Evolutionary conservation across 2,888 invertebrate genomes (phyloP).

Genomic region (Stomorhina lunata): DNA sequence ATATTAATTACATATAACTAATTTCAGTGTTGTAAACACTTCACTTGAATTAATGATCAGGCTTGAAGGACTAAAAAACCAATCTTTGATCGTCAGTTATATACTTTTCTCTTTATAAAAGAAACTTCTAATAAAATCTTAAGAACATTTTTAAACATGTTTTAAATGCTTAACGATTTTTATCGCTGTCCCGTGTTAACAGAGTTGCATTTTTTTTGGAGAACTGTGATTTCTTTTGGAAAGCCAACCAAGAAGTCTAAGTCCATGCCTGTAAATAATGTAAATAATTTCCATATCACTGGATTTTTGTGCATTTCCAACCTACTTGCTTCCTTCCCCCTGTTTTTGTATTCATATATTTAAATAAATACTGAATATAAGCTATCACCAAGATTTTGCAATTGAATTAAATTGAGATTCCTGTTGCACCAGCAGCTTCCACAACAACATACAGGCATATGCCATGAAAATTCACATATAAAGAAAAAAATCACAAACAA

Average conservation of each 20-base stretch:
- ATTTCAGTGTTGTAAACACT: too few relatives aligned
- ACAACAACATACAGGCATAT: background rate
- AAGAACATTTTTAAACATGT: too few relatives aligned
- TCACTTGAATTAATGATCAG: too few relatives aligned
- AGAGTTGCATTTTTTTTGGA: constrained; percentile 32
- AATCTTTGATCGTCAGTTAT: too few relatives aligned
- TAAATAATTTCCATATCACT: constrained; percentile 79
- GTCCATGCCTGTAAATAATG: constrained; percentile 67
- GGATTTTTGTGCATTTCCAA: constrained; percentile 75
- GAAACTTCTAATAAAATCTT: too few relatives aligned
- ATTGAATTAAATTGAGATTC: constrained; percentile 54
- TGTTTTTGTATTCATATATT: background rate
- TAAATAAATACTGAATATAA: background rate
- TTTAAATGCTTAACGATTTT: too few relatives aligned
- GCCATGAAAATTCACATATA: background rate
- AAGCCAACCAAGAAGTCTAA: background rate
- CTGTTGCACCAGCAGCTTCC: constrained; percentile 33
- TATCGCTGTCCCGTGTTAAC: too few relatives aligned
- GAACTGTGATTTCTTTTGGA: constrained; percentile 1
- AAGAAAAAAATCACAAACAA: background rate
- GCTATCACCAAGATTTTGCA: constrained; percentile 31
- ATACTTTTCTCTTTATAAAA: too few relatives aligned
- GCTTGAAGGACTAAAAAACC: too few relatives aligned
- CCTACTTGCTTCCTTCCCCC: constrained; percentile 34
- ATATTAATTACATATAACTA: too few relatives aligned